Evolutionary conservation across 2,113 vertebrate species (phyloP).

Genomic region (Puntigrus tetrazona): DNA sequence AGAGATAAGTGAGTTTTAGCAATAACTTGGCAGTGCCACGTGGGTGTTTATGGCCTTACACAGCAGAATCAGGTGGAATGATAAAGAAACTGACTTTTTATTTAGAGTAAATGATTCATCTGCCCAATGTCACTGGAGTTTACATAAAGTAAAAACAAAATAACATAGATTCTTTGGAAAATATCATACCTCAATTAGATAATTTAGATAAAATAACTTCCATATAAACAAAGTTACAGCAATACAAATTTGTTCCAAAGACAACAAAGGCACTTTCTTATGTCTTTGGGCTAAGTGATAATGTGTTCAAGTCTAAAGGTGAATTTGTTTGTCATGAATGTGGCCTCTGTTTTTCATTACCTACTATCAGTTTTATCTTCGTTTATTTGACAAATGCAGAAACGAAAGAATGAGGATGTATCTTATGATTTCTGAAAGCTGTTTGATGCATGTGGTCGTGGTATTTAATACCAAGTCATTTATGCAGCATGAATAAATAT

Average conservation of each 20-base stretch:
- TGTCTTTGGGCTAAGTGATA: background rate
- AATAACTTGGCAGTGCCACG: too few species aligned
- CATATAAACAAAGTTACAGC: background rate
- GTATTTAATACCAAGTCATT: background rate
- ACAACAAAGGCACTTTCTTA: background rate
- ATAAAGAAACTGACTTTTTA: background rate
- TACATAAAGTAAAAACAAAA: background rate
- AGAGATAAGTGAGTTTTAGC: too few species aligned
- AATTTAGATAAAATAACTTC: background rate
- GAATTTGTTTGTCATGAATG: background rate
- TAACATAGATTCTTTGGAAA: background rate
- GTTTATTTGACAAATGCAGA: background rate
- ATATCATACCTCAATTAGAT: background rate
- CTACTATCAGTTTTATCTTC: background rate
- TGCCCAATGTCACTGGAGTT: background rate
- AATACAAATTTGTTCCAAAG: background rate
- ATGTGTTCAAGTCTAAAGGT: constrained; percentile 19
- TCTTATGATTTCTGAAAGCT: background rate
- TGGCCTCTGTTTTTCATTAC: background rate
- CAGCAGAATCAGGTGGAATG: background rate
- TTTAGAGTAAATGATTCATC: background rate
- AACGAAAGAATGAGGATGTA: background rate
- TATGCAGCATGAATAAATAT: background rate
- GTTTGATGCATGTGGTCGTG: background rate
- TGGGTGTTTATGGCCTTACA: background rate